Conservation (phyloP, 2,888 invertebrate genomes). For the Orthonevra nobilis region DNA sequence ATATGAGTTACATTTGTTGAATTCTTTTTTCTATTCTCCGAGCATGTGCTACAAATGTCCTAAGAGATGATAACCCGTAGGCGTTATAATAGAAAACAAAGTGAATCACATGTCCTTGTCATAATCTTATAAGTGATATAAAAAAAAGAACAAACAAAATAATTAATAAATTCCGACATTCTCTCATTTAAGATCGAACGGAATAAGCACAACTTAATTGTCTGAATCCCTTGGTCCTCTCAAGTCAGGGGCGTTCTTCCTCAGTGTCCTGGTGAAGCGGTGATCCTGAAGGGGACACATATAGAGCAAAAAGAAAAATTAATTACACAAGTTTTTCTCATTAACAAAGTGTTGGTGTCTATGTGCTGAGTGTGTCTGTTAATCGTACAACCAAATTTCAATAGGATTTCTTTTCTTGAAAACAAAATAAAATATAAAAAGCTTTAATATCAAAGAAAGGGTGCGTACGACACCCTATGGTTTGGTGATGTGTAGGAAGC, state of each 20-base stretch:
- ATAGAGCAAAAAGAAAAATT: conserved; percentile 45
- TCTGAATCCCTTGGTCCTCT: conserved; percentile 23
- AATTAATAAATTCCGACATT: conserved; percentile 5
- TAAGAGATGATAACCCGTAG: conserved; percentile 16
- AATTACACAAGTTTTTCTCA: conserved; percentile 66
- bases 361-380: conserved; percentile 13
- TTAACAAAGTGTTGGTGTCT: conserved; percentile 49
- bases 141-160: conserved; percentile 18
- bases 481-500: too few relatives aligned
- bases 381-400: too few relatives aligned
- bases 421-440: too few relatives aligned
- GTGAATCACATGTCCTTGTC: conserved; percentile 26
- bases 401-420: too few relatives aligned
- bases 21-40: conserved; percentile 5
- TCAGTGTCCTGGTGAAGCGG: too few relatives aligned
- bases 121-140: conserved; percentile 37
- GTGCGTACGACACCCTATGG: too few relatives aligned
- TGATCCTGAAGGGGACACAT: conserved; percentile 14
- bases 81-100: conserved; percentile 12
- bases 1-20: conserved; percentile 4
- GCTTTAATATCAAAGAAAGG: too few relatives aligned
- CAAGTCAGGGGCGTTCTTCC: too few relatives aligned
- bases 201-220: conserved; percentile 41
- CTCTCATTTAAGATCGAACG: conserved; percentile 11
- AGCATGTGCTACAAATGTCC: conserved; percentile 23